Evolutionary conservation across 2,113 vertebrate genomes (phyloP), one percentile per base, ranked within the genome.

Genomic region (Lophotis ruficrista): DNA sequence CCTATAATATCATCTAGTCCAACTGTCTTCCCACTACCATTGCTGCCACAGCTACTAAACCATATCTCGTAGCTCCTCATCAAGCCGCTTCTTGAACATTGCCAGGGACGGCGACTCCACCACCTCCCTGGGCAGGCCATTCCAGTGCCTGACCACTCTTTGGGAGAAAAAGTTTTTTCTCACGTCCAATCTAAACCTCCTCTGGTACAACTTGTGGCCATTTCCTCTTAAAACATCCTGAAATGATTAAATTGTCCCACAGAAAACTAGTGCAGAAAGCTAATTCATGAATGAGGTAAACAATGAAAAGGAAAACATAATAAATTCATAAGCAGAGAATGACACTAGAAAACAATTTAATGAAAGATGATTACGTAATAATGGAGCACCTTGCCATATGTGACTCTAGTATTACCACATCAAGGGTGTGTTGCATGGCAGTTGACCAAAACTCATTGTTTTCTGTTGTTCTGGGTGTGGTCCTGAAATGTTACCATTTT

Each of bases 381-480:
- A 94, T 86, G 69, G 66, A 94, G 85, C 87, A 94, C 78, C 68
- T 86, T 87, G 89, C 94, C 94, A 95, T 95, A 51, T 89, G 85
- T 94, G 93, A 95, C 91, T 83, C 60, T 37, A 84, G 19, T 79
- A 89, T 96, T 95, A 86, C 61, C 21, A 64, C 90, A 76, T 64
- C 68, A 84, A 93, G 93, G 94, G 94, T 41, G 95, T 87, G 93
- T 58, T 77, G 60, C 0, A 0, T 80, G 76, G 79, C 85, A 53
- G 85, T 50, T 21, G 7, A 53, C 90, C 89, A 87, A 35, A 62
- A 60, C 18, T 79, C 84, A 22, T 69, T 43, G 33, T 93, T 94
- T 85, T 81, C 76, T 78, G 14, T 71, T 86, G 47, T 89, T 50
- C 84, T 47, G 79, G 92, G 45, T 50, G 78, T 66, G 69, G 82